A percentile compares a stretch with the other conserved stretches of the same genome.
These are phyloP conservation scores for Phrynocephalus forsythii DNA, from an alignment of 2,797 vertebrate species.

Conservation along the genomic window DNA sequence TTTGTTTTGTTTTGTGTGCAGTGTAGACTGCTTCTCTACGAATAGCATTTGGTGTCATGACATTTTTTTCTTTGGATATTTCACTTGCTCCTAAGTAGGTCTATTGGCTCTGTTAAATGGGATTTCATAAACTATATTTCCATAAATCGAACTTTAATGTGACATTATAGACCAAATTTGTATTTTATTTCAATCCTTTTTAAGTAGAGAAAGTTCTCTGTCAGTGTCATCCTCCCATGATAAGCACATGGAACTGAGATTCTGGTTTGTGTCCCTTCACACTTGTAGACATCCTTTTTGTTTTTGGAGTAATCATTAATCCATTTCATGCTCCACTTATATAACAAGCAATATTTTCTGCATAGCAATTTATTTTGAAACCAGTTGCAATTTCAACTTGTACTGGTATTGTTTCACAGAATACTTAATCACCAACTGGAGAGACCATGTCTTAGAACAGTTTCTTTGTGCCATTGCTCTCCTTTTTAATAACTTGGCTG, in stretches of 20 bases:
- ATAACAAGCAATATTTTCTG: slow-evolving; percentile 4
- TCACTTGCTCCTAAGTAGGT: background rate
- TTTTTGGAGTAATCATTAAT: slow-evolving; percentile 25
- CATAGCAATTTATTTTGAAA: background rate
- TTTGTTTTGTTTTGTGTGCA: background rate
- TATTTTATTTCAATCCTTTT: background rate
- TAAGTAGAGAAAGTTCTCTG: slow-evolving; percentile 35
- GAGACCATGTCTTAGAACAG: background rate
- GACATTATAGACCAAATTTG: background rate
- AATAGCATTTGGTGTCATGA: background rate
- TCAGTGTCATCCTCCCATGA: slow-evolving; percentile 24
- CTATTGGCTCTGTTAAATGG: background rate
- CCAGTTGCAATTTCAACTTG: background rate
- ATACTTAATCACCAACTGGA: background rate
- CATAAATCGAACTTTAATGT: background rate
- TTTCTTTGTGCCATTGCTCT: background rate
- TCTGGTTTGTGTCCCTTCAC: slow-evolving; percentile 36
- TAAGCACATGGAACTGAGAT: slow-evolving; percentile 30
- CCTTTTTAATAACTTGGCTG: background rate
- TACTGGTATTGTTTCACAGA: background rate
- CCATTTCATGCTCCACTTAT: background rate
- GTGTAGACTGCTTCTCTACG: background rate
- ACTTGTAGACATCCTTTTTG: slow-evolving; percentile 26
- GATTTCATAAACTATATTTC: background rate
- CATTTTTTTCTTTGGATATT: background rate